Conservation (phyloP, 2,888 invertebrate genomes). For the Dynastes maya region DNA sequence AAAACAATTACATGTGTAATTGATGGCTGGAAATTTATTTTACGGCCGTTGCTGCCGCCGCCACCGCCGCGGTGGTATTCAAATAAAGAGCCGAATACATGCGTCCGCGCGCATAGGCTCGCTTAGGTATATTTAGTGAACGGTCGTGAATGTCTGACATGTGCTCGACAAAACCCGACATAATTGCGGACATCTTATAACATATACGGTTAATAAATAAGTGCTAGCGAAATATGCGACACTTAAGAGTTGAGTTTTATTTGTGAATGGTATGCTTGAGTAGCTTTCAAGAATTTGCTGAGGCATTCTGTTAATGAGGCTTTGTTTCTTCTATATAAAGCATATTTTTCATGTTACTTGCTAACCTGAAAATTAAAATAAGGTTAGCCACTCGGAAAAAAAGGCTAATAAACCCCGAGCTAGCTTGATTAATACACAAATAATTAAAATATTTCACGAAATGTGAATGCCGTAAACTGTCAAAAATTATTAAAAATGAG, state of each 20-base stretch:
- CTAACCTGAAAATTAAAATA: no score
- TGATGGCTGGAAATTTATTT: conserved; percentile 55
- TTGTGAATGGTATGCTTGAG: conserved; percentile 15
- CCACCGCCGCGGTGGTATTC: conserved; percentile 38
- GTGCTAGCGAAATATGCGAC: conserved; percentile 38
- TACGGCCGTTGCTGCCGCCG: conserved; percentile 38
- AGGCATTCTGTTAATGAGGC: no score
- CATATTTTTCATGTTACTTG: no score
- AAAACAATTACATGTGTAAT: conserved; percentile 63
- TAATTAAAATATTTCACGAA: no score
- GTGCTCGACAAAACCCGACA: conserved; percentile 51
- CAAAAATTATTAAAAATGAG: no score
- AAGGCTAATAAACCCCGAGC: no score
- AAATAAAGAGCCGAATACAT: conserved; percentile 27
- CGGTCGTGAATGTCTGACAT: conserved; percentile 34
- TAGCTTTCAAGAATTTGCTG: no score
- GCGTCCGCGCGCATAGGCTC: background rate
- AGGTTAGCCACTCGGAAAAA: no score
- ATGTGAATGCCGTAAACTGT: no score
- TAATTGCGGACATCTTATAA: conserved; percentile 56
- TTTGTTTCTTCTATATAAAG: no score
- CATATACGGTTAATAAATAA: conserved; percentile 51
- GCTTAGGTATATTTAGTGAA: conserved; percentile 54
- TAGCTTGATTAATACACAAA: no score
- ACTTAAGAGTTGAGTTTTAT: background rate